Base-by-base conservation (phyloP, 2,888 invertebrate species). In the Ornithoptera priamus region DNA sequence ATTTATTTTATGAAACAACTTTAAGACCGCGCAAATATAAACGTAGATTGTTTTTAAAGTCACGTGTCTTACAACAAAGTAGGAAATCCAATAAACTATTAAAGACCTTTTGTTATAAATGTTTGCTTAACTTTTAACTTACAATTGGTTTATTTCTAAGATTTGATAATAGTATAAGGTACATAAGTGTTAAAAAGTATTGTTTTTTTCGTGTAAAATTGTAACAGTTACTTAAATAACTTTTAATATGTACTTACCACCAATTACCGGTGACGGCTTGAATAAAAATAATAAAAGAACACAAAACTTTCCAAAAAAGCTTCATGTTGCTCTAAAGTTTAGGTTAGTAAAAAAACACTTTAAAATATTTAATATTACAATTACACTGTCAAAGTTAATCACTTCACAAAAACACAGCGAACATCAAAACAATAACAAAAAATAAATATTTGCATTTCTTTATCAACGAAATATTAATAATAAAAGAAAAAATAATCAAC, bases 271-370 rank as follows among this genome's bases (percentile, higher is more conserved):
- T 74, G 71, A 87, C 91, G 63, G 85, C 86, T 75, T 91, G 86
- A 72, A 86, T 81, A 68, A 90, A 77, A 69, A 92, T 75, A 66
- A 90, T 77, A 71, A 89, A 77, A 73, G 80, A 84, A 75, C 85
- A 87, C 77, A 89, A 76, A 78, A 89, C 82, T 86, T 86, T 89
- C 88, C 88, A 88, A 83, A 90, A 80, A 75, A 90, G 80, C 89
- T 85, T 87, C 92, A 92, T 92, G 72, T 74, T 85, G 85, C 79
- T 77, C 75, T 78, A 82, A 81, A 80, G 80, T 79, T 77, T 74
- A 80, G 80, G 79, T 77, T 74, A 76, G 74, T 75, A 75, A 77
- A 50, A 50, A 5, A 50, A 50, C 50, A 50, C 50, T 50, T 17
- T 5, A 0, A 50, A 50, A 50, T 50, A 50, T 50, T 18, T 50